Conservation (phyloP, 2,113 vertebrate genomes). For the Marmota monax region DNA sequence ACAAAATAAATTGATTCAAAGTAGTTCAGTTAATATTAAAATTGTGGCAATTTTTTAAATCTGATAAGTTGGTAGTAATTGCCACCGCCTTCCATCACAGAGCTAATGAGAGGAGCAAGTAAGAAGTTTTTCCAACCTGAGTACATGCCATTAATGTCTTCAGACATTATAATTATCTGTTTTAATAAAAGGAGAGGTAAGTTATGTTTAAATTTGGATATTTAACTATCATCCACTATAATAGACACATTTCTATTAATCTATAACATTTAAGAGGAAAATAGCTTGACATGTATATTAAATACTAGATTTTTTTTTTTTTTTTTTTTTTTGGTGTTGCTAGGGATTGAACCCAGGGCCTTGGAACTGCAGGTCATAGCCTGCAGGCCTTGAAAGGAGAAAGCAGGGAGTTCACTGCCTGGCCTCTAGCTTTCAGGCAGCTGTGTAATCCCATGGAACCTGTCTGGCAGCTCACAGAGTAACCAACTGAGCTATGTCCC, state of each 20-base stretch:
- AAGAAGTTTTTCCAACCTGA: background rate
- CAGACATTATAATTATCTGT: background rate
- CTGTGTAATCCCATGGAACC: constrained; percentile 81
- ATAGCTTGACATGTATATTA: background rate
- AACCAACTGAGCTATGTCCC: background rate
- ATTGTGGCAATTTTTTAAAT: background rate
- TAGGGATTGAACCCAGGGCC: too few relatives aligned
- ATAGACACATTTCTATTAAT: background rate
- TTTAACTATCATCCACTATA: background rate
- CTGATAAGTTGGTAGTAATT: background rate
- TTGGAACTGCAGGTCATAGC: constrained; percentile 89
- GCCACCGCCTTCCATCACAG: background rate
- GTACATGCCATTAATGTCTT: constrained; percentile 7
- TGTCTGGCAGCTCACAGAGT: constrained; percentile 73
- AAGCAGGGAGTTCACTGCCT: constrained; percentile 66
- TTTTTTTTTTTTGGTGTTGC: too few relatives aligned
- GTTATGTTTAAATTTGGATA: constrained; percentile 16
- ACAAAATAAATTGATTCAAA: constrained; percentile 36
- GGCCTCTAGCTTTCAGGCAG: constrained; percentile 72
- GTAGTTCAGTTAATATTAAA: constrained; percentile 47
- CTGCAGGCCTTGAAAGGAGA: constrained; percentile 87
- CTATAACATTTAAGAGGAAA: background rate
- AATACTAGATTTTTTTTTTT: background rate
- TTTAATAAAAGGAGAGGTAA: background rate
- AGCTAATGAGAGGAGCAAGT: constrained; percentile 37